These are phyloP conservation scores for Tapera naevia DNA, from an alignment of 2,797 vertebrate species.

Conservation along the genomic window DNA sequence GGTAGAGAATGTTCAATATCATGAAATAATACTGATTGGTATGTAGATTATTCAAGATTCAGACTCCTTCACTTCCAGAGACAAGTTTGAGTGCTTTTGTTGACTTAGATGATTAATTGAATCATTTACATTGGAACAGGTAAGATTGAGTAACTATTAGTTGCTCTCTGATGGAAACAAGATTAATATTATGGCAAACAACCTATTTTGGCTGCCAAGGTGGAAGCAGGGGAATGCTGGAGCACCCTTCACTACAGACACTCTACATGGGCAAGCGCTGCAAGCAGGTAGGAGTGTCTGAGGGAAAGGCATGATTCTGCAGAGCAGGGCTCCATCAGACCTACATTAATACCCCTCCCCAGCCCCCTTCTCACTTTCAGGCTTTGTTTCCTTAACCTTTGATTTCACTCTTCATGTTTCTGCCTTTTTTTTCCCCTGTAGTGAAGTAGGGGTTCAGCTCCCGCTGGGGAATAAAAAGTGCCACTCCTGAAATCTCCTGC, in stretches of 20 bases:
- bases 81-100: neutral
- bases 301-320: neutral
- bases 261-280: neutral
- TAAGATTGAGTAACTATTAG: neutral
- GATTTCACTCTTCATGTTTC: neutral
- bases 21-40: neutral
- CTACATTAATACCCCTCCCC: neutral
- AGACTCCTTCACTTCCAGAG: neutral
- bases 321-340: neutral
- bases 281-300: neutral
- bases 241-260: neutral
- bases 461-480: neutral
- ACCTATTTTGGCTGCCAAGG: neutral
- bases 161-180: neutral
- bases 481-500: constrained; percentile 15
- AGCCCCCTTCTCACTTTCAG: neutral
- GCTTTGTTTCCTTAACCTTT: constrained; percentile 38
- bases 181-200: neutral
- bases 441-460: neutral
- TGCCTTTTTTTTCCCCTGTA: neutral
- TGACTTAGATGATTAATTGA: neutral
- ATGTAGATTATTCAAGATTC: neutral
- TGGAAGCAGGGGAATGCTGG: neutral
- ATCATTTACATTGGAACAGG: neutral
- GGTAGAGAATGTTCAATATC: neutral